Evolutionary conservation across 92 coral and sea anemone species (phyloP), one percentile per base, ranked within the genome.

Genomic region (Phenganax marumi): DNA sequence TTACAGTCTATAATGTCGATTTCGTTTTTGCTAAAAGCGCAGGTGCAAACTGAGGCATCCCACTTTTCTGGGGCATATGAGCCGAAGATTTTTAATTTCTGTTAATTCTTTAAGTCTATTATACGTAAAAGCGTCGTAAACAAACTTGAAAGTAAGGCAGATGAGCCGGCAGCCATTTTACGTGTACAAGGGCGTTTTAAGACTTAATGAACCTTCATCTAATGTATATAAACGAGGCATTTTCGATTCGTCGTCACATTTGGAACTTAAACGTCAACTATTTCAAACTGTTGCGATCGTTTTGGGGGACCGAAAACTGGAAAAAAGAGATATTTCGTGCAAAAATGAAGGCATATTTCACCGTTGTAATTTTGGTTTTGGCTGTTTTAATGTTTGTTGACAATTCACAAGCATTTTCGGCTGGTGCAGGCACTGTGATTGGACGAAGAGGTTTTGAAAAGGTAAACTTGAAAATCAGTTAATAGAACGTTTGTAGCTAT

Each of bases 41-140:
- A 76, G 81, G 68, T 76, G 81, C 9, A 5, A 26, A 1, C 11
- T 6, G 58, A 56, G 16, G 57, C 52, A 54, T 13, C 22, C 51
- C 46, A 54, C 81, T 26, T 76, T 76, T 56, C 5, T 12, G 24
- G 10, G 63, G 16, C 9, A 17, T 55, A 55, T 23, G 39, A 54
- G 68, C 81, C 49, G 49, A 17, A 43, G 53, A 21, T 12, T 55
- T 76, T 76, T 54, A 24, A 54, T 55, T 76, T 17, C 50, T 56
- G 25, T 16, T 62, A 76, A 76, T 76, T 76, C 58, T 18, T 33
- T 13, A 52, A 52, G 64, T 76, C 81, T 24, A 76, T 74, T 74
- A 74, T 54, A 54, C 64, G n/a, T 26, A 26, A 4, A 25, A 23
- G 68, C 52, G 81, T 26, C 55, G 80, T 57, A 56, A 48, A 54